These are phyloP conservation scores for Doris montereyensis DNA, from an alignment of 2,888 invertebrate genomes.

Conservation along the genomic window DNA sequence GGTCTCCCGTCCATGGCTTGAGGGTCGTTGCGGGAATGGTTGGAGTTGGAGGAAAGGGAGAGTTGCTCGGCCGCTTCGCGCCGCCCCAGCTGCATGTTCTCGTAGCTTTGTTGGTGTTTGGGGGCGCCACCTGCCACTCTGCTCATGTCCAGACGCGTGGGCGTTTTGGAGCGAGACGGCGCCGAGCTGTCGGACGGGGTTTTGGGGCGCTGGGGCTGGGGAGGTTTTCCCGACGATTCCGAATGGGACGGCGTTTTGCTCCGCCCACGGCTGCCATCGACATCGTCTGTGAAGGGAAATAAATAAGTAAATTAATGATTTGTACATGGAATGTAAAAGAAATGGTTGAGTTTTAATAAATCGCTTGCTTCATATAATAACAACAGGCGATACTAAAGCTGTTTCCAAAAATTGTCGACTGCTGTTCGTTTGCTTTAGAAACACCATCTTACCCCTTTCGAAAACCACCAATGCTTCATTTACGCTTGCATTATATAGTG, in stretches of 20 bases:
- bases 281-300: conserved; percentile 16
- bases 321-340: not conserved
- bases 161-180: conserved; percentile 58
- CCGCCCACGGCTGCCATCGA: conserved; percentile 45
- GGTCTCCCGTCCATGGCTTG: conserved; percentile 50
- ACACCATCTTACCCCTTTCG: too few species aligned
- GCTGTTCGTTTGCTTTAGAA: too few species aligned
- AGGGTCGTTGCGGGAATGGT: conserved; percentile 51
- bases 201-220: conserved; percentile 49
- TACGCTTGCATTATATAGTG: too few species aligned
- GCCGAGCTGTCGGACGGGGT: conserved; percentile 49
- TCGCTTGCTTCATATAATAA: too few species aligned
- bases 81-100: conserved; percentile 45
- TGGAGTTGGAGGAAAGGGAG: conserved; percentile 42
- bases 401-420: too few species aligned
- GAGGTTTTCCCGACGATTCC: conserved; percentile 34
- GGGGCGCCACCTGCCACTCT: conserved; percentile 49
- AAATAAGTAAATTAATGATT: not conserved
- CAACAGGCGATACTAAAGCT: too few species aligned
- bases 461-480: too few species aligned
- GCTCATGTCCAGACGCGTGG: conserved; percentile 51
- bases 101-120: conserved; percentile 43
- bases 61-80: conserved; percentile 30
- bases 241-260: conserved; percentile 53
- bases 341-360: not conserved